phyloP scores from a whole-genome alignment of 2,797 vertebrate genomes.

The Pseudotriccus pelzelni region DNA sequence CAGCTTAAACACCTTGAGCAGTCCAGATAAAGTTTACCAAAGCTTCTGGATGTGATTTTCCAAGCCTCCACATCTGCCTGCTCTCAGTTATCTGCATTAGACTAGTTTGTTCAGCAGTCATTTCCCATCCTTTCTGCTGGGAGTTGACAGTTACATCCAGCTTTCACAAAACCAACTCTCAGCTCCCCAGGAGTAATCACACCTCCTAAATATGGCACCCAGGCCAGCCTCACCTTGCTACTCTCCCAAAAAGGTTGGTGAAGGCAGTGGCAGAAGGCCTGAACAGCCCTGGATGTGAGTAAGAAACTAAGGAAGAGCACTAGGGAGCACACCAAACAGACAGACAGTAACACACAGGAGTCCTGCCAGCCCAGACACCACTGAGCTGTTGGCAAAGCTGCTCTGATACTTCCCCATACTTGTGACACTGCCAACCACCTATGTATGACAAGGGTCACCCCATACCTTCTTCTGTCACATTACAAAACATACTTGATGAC shows the following conservation, averaged over 20 bases:
- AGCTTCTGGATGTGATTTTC: background rate
- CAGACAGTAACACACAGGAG: rapidly evolving
- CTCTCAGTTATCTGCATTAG: background rate
- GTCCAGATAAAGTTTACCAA: background rate
- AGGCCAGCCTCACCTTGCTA: background rate
- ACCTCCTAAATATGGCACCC: background rate
- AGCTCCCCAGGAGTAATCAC: background rate
- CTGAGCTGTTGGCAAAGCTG: background rate
- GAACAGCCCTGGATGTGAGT: background rate
- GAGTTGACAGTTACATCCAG: rapidly evolving
- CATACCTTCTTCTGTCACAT: background rate
- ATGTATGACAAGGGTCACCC: background rate
- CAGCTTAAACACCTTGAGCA: background rate
- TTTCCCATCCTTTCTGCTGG: background rate
- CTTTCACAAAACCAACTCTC: background rate
- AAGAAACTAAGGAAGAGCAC: background rate
- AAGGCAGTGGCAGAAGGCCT: background rate
- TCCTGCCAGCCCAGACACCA: background rate
- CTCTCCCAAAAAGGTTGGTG: background rate
- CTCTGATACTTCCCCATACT: rapidly evolving
- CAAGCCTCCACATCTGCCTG: background rate
- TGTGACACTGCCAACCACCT: background rate
- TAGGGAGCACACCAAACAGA: background rate
- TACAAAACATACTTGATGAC: background rate
- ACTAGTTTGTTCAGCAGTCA: background rate